phyloP scores from a whole-genome alignment of 1,140 invertebrate species.

The Hyles vespertilio region DNA sequence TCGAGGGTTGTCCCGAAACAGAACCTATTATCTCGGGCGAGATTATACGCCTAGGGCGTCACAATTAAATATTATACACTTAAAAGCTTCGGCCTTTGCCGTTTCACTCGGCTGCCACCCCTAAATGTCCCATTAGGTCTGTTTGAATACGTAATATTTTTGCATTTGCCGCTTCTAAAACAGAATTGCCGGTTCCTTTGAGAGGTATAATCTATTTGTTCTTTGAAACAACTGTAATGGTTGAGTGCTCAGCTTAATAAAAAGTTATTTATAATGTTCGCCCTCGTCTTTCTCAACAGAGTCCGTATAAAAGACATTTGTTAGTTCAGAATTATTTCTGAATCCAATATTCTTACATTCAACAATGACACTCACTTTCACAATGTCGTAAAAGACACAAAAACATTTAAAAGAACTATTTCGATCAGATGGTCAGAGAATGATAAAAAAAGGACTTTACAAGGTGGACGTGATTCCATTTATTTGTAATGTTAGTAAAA shows the following conservation, averaged over 20 bases:
- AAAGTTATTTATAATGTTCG: slow-evolving; percentile 50
- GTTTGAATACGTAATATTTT: slow-evolving; percentile 76
- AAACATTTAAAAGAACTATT: slow-evolving; percentile 33
- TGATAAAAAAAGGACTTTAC: slow-evolving; percentile 35
- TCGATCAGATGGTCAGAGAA: slow-evolving; percentile 32
- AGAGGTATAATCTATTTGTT: slow-evolving; percentile 74
- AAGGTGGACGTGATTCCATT: slow-evolving; percentile 33
- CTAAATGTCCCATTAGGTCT: slow-evolving; percentile 75
- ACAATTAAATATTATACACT: slow-evolving; percentile 77
- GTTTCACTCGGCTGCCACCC: slow-evolving; percentile 74
- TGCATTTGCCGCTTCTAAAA: slow-evolving; percentile 72
- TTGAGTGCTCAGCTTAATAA: slow-evolving; percentile 63
- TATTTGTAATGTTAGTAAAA: slow-evolving; percentile 30
- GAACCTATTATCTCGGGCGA: slow-evolving; percentile 77
- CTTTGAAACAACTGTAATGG: slow-evolving; percentile 70
- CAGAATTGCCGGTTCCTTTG: slow-evolving; percentile 73
- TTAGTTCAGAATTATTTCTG: not conserved
- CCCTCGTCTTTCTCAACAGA: slow-evolving; percentile 18
- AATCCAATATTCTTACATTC: slow-evolving; percentile 10
- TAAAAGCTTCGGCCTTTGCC: slow-evolving; percentile 76
- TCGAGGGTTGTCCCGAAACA: slow-evolving; percentile 72
- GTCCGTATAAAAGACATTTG: too few species aligned
- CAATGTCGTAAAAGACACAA: slow-evolving; percentile 25
- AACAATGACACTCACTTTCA: slow-evolving; percentile 34
- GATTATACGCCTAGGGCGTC: slow-evolving; percentile 76